Conservation (phyloP, 2,113 vertebrate species). For the Neotoma lepida region DNA sequence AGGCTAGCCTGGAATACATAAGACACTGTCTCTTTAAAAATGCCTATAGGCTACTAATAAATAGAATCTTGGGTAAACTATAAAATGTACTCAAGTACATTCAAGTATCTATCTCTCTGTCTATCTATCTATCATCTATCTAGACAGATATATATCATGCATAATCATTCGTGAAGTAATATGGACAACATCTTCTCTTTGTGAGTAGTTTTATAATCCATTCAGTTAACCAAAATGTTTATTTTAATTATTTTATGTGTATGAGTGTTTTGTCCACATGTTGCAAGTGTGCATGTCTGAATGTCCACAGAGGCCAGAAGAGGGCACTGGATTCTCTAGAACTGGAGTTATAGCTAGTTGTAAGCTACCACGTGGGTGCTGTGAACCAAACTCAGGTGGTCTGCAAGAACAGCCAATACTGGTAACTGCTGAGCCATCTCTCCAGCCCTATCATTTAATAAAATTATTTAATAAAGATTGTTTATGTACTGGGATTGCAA, state of each 20-base stretch:
- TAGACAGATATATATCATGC: neutral
- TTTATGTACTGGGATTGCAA: neutral
- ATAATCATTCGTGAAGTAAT: neutral
- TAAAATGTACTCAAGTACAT: neutral
- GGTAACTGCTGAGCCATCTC: neutral
- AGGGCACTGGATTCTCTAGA: neutral
- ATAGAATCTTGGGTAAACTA: constrained; percentile 11
- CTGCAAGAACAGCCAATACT: neutral
- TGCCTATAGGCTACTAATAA: neutral
- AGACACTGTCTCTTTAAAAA: neutral
- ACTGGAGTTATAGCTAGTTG: neutral
- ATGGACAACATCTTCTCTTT: neutral
- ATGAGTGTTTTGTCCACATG: neutral
- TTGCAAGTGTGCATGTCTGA: neutral
- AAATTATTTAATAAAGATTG: neutral
- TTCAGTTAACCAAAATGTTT: constrained; percentile 16
- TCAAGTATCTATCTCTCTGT: neutral
- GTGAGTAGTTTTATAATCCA: constrained; percentile 42
- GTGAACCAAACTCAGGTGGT: neutral
- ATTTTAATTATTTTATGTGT: neutral
- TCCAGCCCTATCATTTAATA: neutral
- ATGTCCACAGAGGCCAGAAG: neutral
- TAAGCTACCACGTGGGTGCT: neutral
- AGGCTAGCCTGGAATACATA: neutral
- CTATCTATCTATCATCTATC: neutral